Conservation (phyloP, 2,113 vertebrate genomes). For the Paramormyrops kingsleyae region DNA sequence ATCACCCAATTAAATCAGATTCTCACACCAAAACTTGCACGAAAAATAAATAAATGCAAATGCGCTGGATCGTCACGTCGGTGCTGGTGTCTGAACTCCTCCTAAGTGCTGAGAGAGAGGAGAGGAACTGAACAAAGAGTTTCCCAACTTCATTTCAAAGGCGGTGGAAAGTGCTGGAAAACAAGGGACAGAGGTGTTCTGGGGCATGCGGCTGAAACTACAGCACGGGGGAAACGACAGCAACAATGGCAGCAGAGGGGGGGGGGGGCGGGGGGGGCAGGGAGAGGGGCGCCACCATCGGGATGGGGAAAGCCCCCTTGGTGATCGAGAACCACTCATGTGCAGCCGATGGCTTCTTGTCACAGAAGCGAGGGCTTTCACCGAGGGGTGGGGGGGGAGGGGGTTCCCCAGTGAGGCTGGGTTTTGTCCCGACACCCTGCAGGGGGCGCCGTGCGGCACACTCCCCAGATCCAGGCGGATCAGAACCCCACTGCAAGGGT, state of each 20-base stretch:
- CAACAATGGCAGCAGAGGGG: constrained; percentile 24
- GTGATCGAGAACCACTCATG: constrained; percentile 19
- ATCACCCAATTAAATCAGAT: constrained; percentile 21
- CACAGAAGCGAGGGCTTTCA: constrained; percentile 16
- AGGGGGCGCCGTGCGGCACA: constrained; percentile 9
- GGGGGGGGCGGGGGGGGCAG: constrained; percentile 14
- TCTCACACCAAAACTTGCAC: constrained; percentile 3
- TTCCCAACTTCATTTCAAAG: constrained; percentile 23
- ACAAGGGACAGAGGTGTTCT: constrained; percentile 26
- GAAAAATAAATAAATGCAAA: constrained; percentile 13
- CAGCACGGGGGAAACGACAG: background rate
- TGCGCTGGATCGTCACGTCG: background rate
- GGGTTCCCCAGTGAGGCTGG: background rate
- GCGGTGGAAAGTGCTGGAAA: constrained; percentile 15
- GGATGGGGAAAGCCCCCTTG: constrained; percentile 41
- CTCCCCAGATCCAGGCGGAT: constrained; percentile 40
- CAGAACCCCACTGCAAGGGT: constrained; percentile 41
- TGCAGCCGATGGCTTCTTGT: constrained; percentile 27
- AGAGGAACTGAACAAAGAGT: background rate
- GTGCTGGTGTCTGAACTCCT: constrained; percentile 16
- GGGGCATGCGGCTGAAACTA: background rate
- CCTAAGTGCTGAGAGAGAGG: constrained; percentile 1
- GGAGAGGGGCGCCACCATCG: constrained; percentile 38
- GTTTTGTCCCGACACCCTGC: constrained; percentile 10
- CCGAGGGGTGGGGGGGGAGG: background rate